Evolutionary conservation across 2,888 invertebrate species (phyloP), one percentile per base, ranked within the genome.

Genomic region (Campoplex capitator): DNA sequence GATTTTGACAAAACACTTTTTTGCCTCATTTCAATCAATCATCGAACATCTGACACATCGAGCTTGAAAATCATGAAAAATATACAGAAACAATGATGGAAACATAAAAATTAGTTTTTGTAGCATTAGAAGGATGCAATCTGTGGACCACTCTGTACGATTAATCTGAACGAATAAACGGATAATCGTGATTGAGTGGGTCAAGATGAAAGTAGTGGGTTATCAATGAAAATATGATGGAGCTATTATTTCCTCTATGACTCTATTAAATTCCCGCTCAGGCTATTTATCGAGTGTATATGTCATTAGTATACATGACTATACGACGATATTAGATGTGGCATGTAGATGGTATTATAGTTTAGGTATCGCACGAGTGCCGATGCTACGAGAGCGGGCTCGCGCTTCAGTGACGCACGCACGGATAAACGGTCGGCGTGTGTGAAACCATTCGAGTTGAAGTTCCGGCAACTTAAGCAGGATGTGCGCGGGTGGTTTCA

Each of bases 381-480:
- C 76, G 79, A 75, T 70, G 71, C 13, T 48, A 74, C 42, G 76
- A n/a, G 28, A 38, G 38, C 68, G 68, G 35, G 75, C 75, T 73
- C 84, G 84, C 84, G 82, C 83, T 85, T 85, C 81, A 68, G 83
- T 85, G 85, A 85, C 87, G 87, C 78, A 87, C 84, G 82, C 82
- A 82, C 58, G 79, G 28, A 83, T 83, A 85, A 84, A 76, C 79
- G 78, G 88, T 83, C 84, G 88, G 89, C 88, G 89, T 90, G 90
- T 89, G 89, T 89, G 91, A 91, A 91, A 91, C 88, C 87, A 86
- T 89, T 82, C 89, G 86, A 90, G 88, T 85, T 85, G 82, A 89
- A 88, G 91, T 92, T 91, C 91, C 91, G 91, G 90, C 88, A 90
- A 89, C 79, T 89, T 88, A 88, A 91, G 90, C 92, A 91, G 92